These are phyloP conservation scores for Laterallus jamaicensis DNA, from an alignment of 2,113 vertebrate genomes.

Conservation along the genomic window DNA sequence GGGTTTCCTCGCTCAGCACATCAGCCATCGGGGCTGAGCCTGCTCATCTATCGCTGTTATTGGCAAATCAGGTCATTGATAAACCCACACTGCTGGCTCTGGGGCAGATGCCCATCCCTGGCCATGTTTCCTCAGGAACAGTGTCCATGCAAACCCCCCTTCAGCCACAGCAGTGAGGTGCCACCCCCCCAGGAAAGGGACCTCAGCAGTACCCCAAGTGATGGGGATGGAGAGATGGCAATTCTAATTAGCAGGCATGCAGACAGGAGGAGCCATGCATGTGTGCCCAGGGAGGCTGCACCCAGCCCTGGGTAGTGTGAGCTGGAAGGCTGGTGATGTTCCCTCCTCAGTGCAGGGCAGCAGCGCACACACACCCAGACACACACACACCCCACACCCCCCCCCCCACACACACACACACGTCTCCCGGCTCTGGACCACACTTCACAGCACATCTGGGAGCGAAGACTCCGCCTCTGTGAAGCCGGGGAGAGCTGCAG, in stretches of 20 bases:
- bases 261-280: not conserved
- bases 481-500: not conserved
- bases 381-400: no score
- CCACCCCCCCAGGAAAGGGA: not conserved
- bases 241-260: not conserved
- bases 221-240: not conserved
- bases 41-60: not conserved
- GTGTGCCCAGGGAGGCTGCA: rapidly evolving
- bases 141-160: not conserved
- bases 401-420: no score
- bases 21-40: no score
- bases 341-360: not conserved
- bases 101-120: not conserved
- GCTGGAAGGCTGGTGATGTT: not conserved
- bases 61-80: not conserved
- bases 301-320: no score
- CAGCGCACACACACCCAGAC: no score
- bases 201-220: not conserved
- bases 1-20: not conserved
- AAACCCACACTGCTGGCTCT: not conserved
- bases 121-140: conserved; percentile 27
- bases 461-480: not conserved
- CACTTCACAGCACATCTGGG: not conserved
- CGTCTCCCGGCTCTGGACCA: not conserved
- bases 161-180: not conserved